Conservation (phyloP, 2,797 vertebrate genomes). For the Danio albolineatus region DNA sequence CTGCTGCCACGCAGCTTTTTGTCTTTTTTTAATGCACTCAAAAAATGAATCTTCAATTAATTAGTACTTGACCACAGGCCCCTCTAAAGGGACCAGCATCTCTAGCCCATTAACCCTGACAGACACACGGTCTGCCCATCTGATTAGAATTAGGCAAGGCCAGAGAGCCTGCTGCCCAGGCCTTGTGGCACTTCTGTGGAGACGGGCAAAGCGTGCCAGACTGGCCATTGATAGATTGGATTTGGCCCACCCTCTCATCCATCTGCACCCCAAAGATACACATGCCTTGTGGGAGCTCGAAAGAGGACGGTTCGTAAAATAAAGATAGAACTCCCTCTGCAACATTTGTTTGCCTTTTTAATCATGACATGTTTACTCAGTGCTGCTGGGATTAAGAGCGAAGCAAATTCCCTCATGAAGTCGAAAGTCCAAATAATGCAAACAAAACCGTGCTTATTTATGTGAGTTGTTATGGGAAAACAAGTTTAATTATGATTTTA, state of each 20-base stretch:
- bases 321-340: constrained; percentile 62
- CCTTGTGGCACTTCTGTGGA: constrained; percentile 46
- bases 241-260: constrained; percentile 58
- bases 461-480: constrained; percentile 41
- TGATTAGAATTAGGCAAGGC: constrained; percentile 49
- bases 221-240: constrained; percentile 56
- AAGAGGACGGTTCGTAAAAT: constrained; percentile 47
- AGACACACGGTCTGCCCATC: constrained; percentile 56
- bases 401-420: constrained; percentile 56
- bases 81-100: constrained; percentile 51
- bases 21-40: not conserved
- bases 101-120: constrained; percentile 58
- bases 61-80: constrained; percentile 58
- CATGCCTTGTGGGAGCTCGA: constrained; percentile 53
- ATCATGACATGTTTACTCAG: constrained; percentile 56
- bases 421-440: constrained; percentile 57
- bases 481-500: constrained; percentile 43
- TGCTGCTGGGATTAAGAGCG: constrained; percentile 47
- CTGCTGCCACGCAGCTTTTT: too few relatives aligned
- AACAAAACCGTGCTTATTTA: constrained; percentile 37
- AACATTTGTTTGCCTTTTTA: constrained; percentile 64
- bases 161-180: constrained; percentile 48
- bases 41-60: constrained; percentile 54
- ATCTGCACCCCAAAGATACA: constrained; percentile 60
- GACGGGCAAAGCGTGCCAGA: constrained; percentile 48